These are phyloP conservation scores for Eumeta japonica DNA, from an alignment of 1,140 invertebrate genomes.

Conservation along the genomic window DNA sequence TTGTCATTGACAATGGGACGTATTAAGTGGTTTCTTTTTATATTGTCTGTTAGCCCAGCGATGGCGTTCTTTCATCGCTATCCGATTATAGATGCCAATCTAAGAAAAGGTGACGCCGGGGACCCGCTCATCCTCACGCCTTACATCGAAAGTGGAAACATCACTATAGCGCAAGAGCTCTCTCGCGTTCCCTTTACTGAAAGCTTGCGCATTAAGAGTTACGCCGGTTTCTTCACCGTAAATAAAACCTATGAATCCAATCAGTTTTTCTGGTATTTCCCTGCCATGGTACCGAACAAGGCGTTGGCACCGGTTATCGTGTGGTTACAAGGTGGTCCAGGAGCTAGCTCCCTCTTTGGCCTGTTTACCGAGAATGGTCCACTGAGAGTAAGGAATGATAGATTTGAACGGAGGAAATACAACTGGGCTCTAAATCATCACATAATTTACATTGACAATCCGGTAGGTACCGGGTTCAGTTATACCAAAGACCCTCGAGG, in stretches of 20 bases:
- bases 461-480: constrained; percentile 80
- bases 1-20: too few relatives aligned
- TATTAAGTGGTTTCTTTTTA: constrained; percentile 17
- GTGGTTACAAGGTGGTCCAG: constrained; percentile 81
- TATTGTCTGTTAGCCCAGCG: constrained; percentile 20
- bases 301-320: constrained; percentile 65
- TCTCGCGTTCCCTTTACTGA: constrained; percentile 44
- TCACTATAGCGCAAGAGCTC: constrained; percentile 30
- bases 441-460: constrained; percentile 84
- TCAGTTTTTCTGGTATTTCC: constrained; percentile 80
- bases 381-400: constrained; percentile 46
- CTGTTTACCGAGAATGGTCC: constrained; percentile 84
- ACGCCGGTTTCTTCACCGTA: constrained; percentile 72
- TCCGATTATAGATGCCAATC: constrained; percentile 24
- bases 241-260: constrained; percentile 68
- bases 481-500: constrained; percentile 67
- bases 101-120: constrained; percentile 56
- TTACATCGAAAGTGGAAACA: constrained; percentile 61
- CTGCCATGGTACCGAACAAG: constrained; percentile 55
- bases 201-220: constrained; percentile 47
- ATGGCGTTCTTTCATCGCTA: constrained; percentile 35
- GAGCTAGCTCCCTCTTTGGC: constrained; percentile 75
- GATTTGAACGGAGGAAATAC: constrained; percentile 60
- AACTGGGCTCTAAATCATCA: constrained; percentile 76
- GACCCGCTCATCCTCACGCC: constrained; percentile 67